phyloP scores from a whole-genome alignment of 2,113 vertebrate species.

The Aptenodytes patagonicus region DNA sequence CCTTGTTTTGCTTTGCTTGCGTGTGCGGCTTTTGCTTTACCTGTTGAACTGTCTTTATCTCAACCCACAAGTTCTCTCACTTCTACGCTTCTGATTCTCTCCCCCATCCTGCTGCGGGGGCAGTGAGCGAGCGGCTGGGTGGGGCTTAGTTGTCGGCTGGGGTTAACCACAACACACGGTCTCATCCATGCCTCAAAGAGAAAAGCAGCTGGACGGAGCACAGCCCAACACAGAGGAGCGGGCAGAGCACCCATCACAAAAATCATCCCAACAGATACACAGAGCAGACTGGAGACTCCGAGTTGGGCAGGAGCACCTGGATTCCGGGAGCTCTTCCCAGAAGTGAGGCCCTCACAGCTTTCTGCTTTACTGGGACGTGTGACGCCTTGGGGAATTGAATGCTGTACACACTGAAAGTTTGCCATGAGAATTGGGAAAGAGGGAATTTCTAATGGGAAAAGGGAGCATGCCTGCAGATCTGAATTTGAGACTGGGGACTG shows the following conservation, averaged over 20 bases:
- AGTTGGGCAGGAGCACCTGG: neutral
- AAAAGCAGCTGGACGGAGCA: neutral
- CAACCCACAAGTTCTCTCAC: too few species aligned
- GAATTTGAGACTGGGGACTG: neutral
- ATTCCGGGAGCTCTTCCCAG: neutral
- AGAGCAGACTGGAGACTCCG: neutral
- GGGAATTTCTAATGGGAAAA: neutral
- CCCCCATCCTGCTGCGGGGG: too few species aligned
- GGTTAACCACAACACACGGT: fast-evolving
- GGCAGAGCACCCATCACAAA: neutral
- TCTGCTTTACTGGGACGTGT: neutral
- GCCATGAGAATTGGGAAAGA: neutral
- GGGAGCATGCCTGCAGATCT: neutral
- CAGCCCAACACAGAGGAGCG: neutral
- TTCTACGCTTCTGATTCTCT: too few species aligned
- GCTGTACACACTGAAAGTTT: fast-evolving
- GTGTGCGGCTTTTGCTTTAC: too few species aligned
- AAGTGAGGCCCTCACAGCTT: neutral
- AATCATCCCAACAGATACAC: neutral
- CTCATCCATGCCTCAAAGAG: neutral
- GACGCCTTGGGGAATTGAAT: neutral
- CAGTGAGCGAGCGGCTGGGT: too few species aligned
- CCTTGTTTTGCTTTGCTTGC: too few species aligned
- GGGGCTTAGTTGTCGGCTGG: too few species aligned
- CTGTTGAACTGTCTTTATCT: too few species aligned